These are phyloP conservation scores for Tetragnatha versicolor DNA, from an alignment of 1,140 invertebrate genomes.

Conservation along the genomic window DNA sequence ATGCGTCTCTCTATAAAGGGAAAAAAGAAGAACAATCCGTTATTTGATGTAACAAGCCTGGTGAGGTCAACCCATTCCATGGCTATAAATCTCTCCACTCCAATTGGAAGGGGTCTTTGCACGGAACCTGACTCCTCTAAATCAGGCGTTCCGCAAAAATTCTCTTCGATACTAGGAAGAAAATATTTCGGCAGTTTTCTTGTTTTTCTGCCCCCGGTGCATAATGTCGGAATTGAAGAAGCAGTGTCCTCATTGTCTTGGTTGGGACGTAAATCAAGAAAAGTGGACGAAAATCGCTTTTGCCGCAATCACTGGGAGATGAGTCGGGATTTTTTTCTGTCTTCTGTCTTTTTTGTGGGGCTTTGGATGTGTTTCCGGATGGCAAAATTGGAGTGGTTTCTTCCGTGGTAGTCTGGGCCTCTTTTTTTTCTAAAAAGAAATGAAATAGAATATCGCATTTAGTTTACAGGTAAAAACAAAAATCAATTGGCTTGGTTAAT, in stretches of 20 bases:
- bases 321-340: too few relatives aligned
- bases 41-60: slow-evolving; percentile 15
- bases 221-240: slow-evolving; percentile 1
- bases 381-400: too few relatives aligned
- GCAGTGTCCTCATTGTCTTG: slow-evolving; percentile 37
- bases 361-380: slow-evolving; percentile 17
- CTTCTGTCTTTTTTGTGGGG: too few relatives aligned
- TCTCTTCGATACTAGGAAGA: not conserved
- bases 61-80: slow-evolving; percentile 34
- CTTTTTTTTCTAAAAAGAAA: too few relatives aligned
- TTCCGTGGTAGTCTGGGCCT: too few relatives aligned
- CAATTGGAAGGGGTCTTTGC: slow-evolving; percentile 48
- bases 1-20: too few relatives aligned
- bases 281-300: slow-evolving; percentile 10
- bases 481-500: too few relatives aligned
- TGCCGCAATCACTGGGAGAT: not conserved
- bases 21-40: slow-evolving; percentile 23
- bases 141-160: slow-evolving; percentile 16
- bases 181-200: not conserved
- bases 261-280: slow-evolving; percentile 11
- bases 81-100: slow-evolving; percentile 40
- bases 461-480: too few relatives aligned
- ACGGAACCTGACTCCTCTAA: slow-evolving; percentile 11
- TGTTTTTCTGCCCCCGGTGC: not conserved
- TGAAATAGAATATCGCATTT: too few relatives aligned